A percentile compares a stretch with the other conserved stretches of the same genome.
Conservation (phyloP, 2,888 invertebrate genomes). For the Trachelus stipa region DNA sequence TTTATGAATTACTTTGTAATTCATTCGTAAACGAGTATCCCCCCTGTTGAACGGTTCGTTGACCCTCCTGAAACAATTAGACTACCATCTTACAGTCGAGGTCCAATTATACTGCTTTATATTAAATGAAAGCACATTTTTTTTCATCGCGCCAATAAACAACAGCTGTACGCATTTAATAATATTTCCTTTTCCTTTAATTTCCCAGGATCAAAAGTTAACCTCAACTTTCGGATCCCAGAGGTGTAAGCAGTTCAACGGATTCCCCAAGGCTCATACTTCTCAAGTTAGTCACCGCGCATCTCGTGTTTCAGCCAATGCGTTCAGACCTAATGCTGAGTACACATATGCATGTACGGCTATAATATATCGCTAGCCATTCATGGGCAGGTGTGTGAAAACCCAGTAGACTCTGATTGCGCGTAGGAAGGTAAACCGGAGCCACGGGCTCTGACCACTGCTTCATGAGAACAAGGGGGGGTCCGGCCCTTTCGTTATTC, state of each 20-base stretch:
- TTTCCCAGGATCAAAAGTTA: not conserved
- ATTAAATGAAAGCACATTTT: not conserved
- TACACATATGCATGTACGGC: not conserved
- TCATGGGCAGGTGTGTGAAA: not conserved
- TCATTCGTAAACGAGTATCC: not conserved
- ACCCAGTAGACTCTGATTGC: not conserved
- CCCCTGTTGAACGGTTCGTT: not conserved
- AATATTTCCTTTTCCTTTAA: not conserved
- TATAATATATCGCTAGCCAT: not conserved
- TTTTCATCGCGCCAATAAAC: not conserved
- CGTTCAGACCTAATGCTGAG: not conserved
- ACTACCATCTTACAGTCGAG: too few relatives aligned
- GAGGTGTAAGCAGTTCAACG: conserved; percentile 1
- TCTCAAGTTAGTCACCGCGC: not conserved
- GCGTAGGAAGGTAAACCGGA: conserved; percentile 39
- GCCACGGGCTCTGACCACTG: conserved; percentile 38
- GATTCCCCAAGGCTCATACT: not conserved
- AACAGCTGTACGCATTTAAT: too few relatives aligned
- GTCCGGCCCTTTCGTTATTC: not conserved
- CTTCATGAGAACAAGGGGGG: not conserved
- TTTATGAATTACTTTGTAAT: not conserved
- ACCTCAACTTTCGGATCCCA: not conserved
- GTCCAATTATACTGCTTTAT: too few relatives aligned
- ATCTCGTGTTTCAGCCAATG: not conserved
- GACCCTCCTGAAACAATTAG: not conserved